A percentile compares a stretch with the other conserved stretches of the same genome.
Conservation (phyloP, 2,888 invertebrate genomes). For the Stramonita haemastoma region DNA sequence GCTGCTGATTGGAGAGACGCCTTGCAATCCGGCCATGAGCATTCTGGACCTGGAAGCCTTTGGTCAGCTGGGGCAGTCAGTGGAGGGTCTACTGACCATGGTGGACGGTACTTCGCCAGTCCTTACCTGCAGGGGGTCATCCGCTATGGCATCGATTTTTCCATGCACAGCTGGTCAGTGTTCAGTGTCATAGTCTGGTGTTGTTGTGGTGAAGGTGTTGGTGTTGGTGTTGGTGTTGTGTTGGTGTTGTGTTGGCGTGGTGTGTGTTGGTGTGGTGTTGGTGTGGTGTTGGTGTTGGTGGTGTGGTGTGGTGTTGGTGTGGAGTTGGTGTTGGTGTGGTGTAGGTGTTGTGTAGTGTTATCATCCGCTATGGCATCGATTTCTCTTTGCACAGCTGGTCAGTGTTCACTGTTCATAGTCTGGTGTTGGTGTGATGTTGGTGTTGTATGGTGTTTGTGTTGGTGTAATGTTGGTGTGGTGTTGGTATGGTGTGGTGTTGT, state of each 20-base stretch:
- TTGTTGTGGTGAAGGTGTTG: too few relatives aligned
- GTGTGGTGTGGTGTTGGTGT: too few relatives aligned
- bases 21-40: conserved; percentile 75
- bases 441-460: too few relatives aligned
- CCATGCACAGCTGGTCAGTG: conserved; percentile 76
- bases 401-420: conserved; percentile 39
- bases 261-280: too few relatives aligned
- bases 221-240: too few relatives aligned
- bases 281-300: too few relatives aligned
- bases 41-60: conserved; percentile 74
- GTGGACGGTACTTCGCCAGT: conserved; percentile 77
- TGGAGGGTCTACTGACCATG: conserved; percentile 61
- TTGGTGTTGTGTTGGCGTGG: too few relatives aligned
- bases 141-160: conserved; percentile 74
- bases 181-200: conserved; percentile 1
- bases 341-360: too few relatives aligned
- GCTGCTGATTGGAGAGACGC: conserved; percentile 76
- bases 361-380: conserved; percentile 59
- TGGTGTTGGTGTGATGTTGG: not conserved
- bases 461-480: too few relatives aligned
- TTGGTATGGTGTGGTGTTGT: too few relatives aligned
- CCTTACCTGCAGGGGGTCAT: conserved; percentile 74
- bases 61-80: conserved; percentile 62
- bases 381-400: conserved; percentile 50
- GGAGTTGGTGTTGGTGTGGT: too few relatives aligned